Conservation (phyloP, 2,888 invertebrate genomes). For the Ectemnius lituratus region DNA sequence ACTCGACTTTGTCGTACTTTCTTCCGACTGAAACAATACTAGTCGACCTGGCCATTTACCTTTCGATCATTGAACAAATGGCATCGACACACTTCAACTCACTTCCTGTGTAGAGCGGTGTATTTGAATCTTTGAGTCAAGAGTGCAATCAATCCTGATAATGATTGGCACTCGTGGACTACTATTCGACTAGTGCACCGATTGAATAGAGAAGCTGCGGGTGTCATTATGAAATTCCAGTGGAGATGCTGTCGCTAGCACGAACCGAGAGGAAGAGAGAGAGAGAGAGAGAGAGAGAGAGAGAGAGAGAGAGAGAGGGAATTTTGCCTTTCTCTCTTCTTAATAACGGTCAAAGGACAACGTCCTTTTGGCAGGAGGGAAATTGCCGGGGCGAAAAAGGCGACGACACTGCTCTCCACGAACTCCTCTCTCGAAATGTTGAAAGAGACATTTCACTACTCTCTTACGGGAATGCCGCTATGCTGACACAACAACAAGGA, state of each 20-base stretch:
- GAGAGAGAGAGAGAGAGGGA: conserved; percentile 11
- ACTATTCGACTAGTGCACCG: background rate
- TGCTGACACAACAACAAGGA: conserved; percentile 7
- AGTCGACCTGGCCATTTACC: too few species aligned
- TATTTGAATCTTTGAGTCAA: too few species aligned
- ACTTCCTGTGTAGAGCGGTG: too few species aligned
- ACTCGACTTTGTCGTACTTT: too few species aligned
- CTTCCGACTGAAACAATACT: too few species aligned
- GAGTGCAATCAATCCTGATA: too few species aligned
- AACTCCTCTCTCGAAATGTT: conserved; percentile 2
- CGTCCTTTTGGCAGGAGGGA: conserved; percentile 39
- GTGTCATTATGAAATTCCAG: conserved; percentile 39
- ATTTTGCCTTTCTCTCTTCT: conserved; percentile 45
- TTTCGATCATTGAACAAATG: too few species aligned
- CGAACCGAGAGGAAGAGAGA: too few species aligned
- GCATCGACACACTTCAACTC: too few species aligned
- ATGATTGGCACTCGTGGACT: background rate
- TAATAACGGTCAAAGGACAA: conserved; percentile 47
- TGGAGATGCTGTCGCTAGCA: conserved; percentile 14
- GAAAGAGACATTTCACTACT: background rate
- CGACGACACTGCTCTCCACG: too few species aligned
- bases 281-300: conserved; percentile 14
- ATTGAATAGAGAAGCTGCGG: conserved; percentile 12
- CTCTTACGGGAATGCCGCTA: background rate
- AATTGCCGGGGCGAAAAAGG: conserved; percentile 1